These are phyloP conservation scores for Pachycephus smyrnensis DNA, from an alignment of 2,888 invertebrate species.

Conservation along the genomic window DNA sequence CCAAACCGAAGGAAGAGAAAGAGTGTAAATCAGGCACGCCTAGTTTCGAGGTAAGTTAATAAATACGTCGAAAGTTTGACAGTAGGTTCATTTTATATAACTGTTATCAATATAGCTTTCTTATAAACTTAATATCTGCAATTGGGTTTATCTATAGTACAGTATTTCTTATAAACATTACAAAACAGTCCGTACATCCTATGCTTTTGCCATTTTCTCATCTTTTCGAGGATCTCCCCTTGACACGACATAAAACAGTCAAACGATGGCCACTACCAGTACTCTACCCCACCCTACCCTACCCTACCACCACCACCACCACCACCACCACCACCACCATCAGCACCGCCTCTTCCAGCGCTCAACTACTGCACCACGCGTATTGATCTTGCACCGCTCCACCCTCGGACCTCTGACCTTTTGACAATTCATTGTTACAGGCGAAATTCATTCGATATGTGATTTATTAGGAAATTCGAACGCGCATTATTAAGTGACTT, in stretches of 20 bases:
- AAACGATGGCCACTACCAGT: background rate
- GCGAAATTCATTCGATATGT: background rate
- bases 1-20: conserved; percentile 57
- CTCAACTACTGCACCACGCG: conserved; percentile 28
- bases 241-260: background rate
- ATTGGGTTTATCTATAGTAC: background rate
- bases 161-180: too few species aligned
- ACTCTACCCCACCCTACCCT: too few species aligned
- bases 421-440: background rate
- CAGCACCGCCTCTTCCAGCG: conserved; percentile 23
- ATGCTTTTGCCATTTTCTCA: too few species aligned
- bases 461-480: background rate
- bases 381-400: conserved; percentile 52
- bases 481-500: background rate
- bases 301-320: background rate
- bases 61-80: background rate
- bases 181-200: too few species aligned
- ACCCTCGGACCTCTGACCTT: conserved; percentile 30
- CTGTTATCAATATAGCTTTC: background rate
- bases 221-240: too few species aligned
- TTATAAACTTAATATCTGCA: background rate
- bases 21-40: conserved; percentile 52
- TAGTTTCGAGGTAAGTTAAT: conserved; percentile 51
- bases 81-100: background rate
- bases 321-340: conserved; percentile 25